phyloP scores from a whole-genome alignment of 2,888 invertebrate species.

The Eustalomyia histrio region DNA sequence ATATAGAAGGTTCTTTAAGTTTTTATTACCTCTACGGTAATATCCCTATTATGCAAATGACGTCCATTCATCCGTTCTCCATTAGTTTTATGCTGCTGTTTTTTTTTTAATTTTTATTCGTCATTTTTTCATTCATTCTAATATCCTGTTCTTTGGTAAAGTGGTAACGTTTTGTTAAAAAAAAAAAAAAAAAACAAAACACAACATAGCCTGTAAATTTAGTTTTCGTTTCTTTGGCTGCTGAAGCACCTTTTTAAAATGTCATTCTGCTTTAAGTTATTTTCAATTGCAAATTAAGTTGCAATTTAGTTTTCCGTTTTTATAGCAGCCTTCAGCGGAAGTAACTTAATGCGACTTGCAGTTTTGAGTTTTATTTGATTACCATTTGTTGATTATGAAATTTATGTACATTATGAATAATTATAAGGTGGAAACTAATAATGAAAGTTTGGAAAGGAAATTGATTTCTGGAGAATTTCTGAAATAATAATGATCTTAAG shows the following conservation, averaged over 20 bases:
- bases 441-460: too few relatives aligned
- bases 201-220: not conserved
- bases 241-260: conserved; percentile 29
- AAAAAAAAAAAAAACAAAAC: too few relatives aligned
- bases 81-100: too few relatives aligned
- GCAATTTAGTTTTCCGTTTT: conserved; percentile 51
- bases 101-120: too few relatives aligned
- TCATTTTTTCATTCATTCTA: not conserved
- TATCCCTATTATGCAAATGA: too few relatives aligned
- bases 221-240: not conserved
- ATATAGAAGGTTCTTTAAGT: too few relatives aligned
- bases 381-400: conserved; percentile 41
- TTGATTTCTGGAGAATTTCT: too few relatives aligned
- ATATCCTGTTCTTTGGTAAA: not conserved
- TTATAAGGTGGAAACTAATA: too few relatives aligned
- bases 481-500: too few relatives aligned
- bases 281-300: conserved; percentile 55
- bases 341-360: not conserved
- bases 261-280: conserved; percentile 40
- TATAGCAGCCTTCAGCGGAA: not conserved
- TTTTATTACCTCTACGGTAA: too few relatives aligned
- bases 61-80: too few relatives aligned
- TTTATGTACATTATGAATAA: too few relatives aligned
- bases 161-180: not conserved
- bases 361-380: conserved; percentile 39